Evolutionary conservation across 2,113 vertebrate genomes (phyloP).

Genomic region (Merops nubicus): DNA sequence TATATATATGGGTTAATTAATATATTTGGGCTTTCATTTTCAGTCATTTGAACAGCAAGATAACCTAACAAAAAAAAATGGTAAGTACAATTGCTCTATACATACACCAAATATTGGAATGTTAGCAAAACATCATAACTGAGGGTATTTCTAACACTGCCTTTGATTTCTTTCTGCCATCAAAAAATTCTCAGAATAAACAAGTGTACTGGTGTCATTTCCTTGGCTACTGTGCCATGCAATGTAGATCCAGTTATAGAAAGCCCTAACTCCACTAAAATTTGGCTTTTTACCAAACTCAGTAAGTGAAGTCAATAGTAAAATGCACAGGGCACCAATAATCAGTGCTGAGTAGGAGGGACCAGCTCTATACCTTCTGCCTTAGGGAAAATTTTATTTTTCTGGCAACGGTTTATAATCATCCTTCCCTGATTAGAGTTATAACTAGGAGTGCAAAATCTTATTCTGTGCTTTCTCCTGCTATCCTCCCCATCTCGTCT

Average conservation of each 20-base stretch:
- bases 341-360: neutral
- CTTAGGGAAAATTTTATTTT: neutral
- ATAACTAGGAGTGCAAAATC: neutral
- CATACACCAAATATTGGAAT: neutral
- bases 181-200: neutral
- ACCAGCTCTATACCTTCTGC: neutral
- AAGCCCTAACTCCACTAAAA: neutral
- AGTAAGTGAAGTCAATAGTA: neutral
- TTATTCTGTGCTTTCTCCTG: neutral
- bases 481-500: neutral
- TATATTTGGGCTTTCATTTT: neutral
- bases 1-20: neutral
- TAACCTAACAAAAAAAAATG: slow-evolving; percentile 20
- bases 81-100: neutral
- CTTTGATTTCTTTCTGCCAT: neutral
- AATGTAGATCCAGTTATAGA: neutral
- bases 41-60: slow-evolving; percentile 22
- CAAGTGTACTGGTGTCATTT: neutral
- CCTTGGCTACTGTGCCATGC: neutral
- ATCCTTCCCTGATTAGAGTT: slow-evolving; percentile 24
- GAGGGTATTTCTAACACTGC: neutral
- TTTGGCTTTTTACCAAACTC: neutral
- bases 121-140: neutral
- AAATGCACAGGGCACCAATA: neutral
- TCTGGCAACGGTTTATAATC: neutral